Base-by-base conservation (phyloP, 2,113 vertebrate genomes). In the Entelurus aequoreus region DNA sequence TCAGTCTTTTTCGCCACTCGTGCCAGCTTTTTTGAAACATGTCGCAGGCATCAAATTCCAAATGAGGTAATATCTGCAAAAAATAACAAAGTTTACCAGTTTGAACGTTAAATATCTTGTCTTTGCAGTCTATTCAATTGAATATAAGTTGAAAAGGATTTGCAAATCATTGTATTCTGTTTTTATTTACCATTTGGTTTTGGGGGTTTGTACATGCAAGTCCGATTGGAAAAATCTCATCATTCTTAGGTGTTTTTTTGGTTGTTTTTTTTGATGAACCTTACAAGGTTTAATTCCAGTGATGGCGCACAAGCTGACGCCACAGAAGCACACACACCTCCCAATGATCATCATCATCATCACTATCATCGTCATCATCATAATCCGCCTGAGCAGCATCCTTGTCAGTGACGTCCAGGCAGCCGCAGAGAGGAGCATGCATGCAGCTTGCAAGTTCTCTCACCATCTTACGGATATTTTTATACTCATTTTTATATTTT, bases 231-330 rank as follows among this genome's bases (percentile, higher is more conserved):
- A 48, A 14, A 48, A 15, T n/a, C 6, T 48, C 6, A 15, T 51
- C 50, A 51, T 53, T 28, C 19, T 53, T 28, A 28, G 1, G 28
- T 28, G 28, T 28, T 28, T 28, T 28, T 28, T 28, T 28, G 1
- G 4, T 28, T 28, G 8, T 5, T 28, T 53, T 28, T 28, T 28
- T 28, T 3, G 4, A 44, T 46, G 42, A 12, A 46, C 42, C 10
- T 11, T 46, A 46, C 44, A 62, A 76, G 77, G 51, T 55, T 75
- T 4, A 21, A 55, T 47, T 63, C 79, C 63, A 9, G 55, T 51
- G 75, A 76, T 91, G 89, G 91, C 89, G 91, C 71, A 68, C 66
- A 40, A 21, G 46, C 54, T 67, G 75, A 54, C 57, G 69, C 70
- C 66, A 28, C 28, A 47, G 80, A 77, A n/a, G n/a, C n/a, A 84